phyloP scores from a whole-genome alignment of 2,888 invertebrate genomes.

The Eucriotettix oculatus region DNA sequence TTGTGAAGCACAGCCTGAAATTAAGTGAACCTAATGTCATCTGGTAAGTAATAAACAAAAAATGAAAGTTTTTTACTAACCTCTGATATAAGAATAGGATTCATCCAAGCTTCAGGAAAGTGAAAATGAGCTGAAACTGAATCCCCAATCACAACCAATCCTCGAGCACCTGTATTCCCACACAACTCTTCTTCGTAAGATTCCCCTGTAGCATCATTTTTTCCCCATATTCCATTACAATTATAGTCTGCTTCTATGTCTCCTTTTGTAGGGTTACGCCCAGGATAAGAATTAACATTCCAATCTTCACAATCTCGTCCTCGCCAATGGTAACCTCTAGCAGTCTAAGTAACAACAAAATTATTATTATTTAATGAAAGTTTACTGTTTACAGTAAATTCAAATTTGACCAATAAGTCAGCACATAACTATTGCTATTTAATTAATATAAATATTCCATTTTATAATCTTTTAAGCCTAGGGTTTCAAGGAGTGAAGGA shows the following conservation, averaged over 20 bases:
- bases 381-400: not conserved
- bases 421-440: not conserved
- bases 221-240: slow-evolving; percentile 22
- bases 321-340: slow-evolving; percentile 21
- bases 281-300: slow-evolving; percentile 18
- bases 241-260: slow-evolving; percentile 18
- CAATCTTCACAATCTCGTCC: slow-evolving; percentile 21
- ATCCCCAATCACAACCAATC: slow-evolving; percentile 23
- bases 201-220: slow-evolving; percentile 13
- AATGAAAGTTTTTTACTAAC: slow-evolving; percentile 14
- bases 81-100: slow-evolving; percentile 21
- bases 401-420: not conserved
- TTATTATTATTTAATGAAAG: not conserved
- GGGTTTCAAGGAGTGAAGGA: too few species aligned
- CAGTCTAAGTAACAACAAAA: slow-evolving; percentile 6
- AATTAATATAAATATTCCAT: too few species aligned
- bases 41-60: not conserved
- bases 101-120: slow-evolving; percentile 28
- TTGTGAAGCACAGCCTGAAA: slow-evolving; percentile 22
- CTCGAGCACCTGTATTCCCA: slow-evolving; percentile 15
- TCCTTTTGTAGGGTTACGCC: slow-evolving; percentile 15
- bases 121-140: slow-evolving; percentile 34
- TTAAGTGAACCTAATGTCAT: not conserved
- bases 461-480: too few species aligned
- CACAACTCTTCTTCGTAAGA: slow-evolving; percentile 20